These are phyloP conservation scores for Vollenhovia emeryi DNA, from an alignment of 1,140 invertebrate genomes.

Conservation along the genomic window DNA sequence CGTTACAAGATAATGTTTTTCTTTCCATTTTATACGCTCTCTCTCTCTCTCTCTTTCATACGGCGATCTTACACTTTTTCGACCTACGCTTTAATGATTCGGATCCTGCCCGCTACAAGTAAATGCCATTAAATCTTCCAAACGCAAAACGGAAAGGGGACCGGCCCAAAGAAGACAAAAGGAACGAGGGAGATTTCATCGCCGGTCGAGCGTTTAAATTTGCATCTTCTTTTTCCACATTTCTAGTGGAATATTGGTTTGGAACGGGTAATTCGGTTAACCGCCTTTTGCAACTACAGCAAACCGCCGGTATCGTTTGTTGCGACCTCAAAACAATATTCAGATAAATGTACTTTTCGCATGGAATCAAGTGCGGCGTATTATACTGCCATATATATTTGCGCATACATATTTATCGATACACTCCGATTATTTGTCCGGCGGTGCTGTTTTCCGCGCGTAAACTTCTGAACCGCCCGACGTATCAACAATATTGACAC, in stretches of 20 bases:
- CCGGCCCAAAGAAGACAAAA: background rate
- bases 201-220: background rate
- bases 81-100: constrained; percentile 17
- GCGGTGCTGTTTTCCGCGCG: constrained; percentile 30
- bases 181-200: background rate
- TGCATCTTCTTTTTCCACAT: background rate
- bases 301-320: constrained; percentile 42
- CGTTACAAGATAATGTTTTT: constrained; percentile 39
- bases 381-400: constrained; percentile 60
- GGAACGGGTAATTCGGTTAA: constrained; percentile 57
- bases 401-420: constrained; percentile 57
- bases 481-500: constrained; percentile 38
- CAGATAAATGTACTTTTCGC: constrained; percentile 59
- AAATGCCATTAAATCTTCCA: background rate
- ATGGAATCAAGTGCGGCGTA: constrained; percentile 48
- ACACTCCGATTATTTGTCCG: constrained; percentile 49
- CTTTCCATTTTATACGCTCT: constrained; percentile 22
- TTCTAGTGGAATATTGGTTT: constrained; percentile 39
- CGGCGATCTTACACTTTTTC: constrained; percentile 17
- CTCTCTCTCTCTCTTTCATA: background rate
- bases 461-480: constrained; percentile 25
- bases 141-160: background rate
- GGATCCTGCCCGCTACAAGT: background rate
- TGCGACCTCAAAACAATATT: constrained; percentile 58
- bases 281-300: constrained; percentile 15